phyloP scores from a whole-genome alignment of 2,113 vertebrate genomes.

The Tichodroma muraria region DNA sequence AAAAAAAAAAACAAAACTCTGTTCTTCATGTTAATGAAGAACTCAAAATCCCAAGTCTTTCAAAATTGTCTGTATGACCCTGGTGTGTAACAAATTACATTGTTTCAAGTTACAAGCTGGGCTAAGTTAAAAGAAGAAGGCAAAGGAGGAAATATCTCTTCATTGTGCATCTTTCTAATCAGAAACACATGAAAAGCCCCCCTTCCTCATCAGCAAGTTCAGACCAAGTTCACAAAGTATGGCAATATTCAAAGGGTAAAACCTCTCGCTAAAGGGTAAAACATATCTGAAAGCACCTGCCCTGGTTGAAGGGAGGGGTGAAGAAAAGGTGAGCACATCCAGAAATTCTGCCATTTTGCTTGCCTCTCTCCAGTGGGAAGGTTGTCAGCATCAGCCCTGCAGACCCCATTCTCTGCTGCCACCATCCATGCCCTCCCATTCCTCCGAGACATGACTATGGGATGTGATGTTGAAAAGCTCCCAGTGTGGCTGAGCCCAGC shows the following conservation, averaged over 20 bases:
- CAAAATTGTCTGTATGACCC: neutral
- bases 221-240: neutral
- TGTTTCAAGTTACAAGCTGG: neutral
- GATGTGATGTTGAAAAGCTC: accelerated
- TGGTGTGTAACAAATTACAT: neutral
- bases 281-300: neutral
- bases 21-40: neutral
- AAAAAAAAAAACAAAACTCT: neutral
- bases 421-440: accelerated
- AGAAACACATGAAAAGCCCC: neutral
- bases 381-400: neutral
- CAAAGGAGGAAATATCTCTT: neutral
- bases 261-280: neutral
- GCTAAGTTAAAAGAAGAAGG: neutral
- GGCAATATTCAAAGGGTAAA: neutral
- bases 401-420: accelerated
- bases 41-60: neutral
- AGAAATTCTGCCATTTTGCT: neutral
- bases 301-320: neutral
- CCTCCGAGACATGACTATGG: no score
- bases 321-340: neutral
- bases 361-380: neutral
- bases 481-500: accelerated
- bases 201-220: neutral
- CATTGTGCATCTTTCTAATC: neutral